Conservation (phyloP, 2,888 invertebrate genomes). For the Lagria hirta region DNA sequence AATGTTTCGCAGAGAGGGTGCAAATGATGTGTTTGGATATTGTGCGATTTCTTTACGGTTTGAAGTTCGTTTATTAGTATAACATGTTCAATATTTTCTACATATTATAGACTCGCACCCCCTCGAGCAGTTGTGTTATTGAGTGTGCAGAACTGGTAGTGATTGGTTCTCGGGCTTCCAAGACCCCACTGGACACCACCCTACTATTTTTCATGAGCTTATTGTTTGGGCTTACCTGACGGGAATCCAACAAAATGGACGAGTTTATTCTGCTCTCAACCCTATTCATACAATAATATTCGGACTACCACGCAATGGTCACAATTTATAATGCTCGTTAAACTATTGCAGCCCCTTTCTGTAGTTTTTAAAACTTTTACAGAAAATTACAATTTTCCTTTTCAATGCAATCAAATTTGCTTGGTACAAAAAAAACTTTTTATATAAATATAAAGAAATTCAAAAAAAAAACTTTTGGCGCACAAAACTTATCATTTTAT, state of each 20-base stretch:
- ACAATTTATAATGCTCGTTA: no score
- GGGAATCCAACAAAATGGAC: constrained; percentile 39
- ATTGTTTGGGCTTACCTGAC: constrained; percentile 34
- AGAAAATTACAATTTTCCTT: no score
- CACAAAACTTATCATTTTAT: no score
- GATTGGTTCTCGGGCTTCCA: constrained; percentile 46
- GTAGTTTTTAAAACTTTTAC: no score
- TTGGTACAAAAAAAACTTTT: no score
- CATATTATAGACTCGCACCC: constrained; percentile 11
- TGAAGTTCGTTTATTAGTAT: constrained; percentile 19
- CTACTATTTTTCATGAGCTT: constrained; percentile 29
- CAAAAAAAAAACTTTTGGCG: no score
- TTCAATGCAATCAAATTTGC: no score
- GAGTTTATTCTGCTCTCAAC: no score
- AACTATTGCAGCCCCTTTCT: no score
- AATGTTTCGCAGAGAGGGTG: constrained; percentile 17
- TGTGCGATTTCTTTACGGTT: constrained; percentile 22
- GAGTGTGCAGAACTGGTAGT: constrained; percentile 35
- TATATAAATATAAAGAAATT: no score
- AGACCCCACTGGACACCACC: constrained; percentile 45
- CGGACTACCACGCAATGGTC: no score
- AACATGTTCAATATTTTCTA: constrained; percentile 16
- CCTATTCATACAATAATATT: no score
- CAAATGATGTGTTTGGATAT: constrained; percentile 23
- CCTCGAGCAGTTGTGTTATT: constrained; percentile 25